Evolutionary conservation across 2,113 vertebrate genomes (phyloP).

Genomic region (Oncorhynchus gorbuscha): DNA sequence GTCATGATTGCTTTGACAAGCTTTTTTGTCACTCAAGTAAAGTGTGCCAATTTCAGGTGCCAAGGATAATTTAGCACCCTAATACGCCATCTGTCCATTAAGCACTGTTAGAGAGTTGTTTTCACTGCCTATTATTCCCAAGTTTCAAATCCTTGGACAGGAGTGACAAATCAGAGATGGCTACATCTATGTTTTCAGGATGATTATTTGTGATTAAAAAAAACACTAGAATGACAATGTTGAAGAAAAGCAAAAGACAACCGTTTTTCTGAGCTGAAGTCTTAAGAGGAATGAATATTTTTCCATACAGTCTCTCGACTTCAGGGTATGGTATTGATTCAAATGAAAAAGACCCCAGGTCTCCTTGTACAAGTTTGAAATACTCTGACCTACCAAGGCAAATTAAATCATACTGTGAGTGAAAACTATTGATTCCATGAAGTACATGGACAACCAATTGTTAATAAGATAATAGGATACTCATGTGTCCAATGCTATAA

Average conservation of each 20-base stretch:
- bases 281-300: too few species aligned
- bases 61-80: slow-evolving; percentile 16
- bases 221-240: background rate
- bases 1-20: slow-evolving; percentile 28
- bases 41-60: slow-evolving; percentile 21
- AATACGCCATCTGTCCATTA: slow-evolving; percentile 12
- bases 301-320: background rate
- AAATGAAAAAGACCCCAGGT: background rate
- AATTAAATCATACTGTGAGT: background rate
- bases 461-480: background rate
- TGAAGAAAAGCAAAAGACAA: background rate
- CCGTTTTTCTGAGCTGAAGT: too few species aligned
- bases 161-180: slow-evolving; percentile 12
- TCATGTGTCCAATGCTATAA: slow-evolving; percentile 29
- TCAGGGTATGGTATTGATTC: background rate
- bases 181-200: slow-evolving; percentile 26
- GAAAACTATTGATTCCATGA: background rate
- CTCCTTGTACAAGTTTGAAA: background rate
- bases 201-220: background rate
- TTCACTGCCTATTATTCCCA: slow-evolving; percentile 20
- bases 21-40: slow-evolving; percentile 18
- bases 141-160: slow-evolving; percentile 1
- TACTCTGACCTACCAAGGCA: background rate
- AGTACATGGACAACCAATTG: background rate
- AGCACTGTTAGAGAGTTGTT: slow-evolving; percentile 14